Conservation (phyloP, 2,797 vertebrate genomes). For the Xerus rutilus region DNA sequence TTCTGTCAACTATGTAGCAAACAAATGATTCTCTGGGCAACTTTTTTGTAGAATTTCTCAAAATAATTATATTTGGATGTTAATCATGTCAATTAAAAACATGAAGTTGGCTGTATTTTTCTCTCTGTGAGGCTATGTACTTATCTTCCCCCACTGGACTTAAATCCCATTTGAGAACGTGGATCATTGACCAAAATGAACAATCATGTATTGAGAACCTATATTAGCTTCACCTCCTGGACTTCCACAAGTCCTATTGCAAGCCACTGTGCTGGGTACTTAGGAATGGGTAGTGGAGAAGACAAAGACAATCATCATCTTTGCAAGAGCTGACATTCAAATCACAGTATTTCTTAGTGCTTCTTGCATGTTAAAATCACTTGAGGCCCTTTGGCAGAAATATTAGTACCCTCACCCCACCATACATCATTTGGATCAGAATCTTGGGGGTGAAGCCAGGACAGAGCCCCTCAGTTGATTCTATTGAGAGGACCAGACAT, state of each 20-base stretch:
- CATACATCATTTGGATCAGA: background rate
- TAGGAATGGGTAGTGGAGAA: background rate
- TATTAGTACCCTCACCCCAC: background rate
- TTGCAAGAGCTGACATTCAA: background rate
- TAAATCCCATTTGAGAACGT: background rate
- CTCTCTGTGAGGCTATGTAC: background rate
- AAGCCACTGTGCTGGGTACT: background rate
- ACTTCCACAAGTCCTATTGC: background rate
- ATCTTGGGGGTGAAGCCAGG: background rate
- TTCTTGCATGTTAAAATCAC: background rate
- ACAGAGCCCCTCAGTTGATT: background rate
- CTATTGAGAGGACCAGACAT: background rate
- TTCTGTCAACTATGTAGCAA: constrained; percentile 26
- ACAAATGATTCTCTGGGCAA: constrained; percentile 16
- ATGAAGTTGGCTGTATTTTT: background rate
- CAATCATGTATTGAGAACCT: background rate
- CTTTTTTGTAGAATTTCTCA: background rate
- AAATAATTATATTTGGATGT: background rate
- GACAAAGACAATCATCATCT: background rate
- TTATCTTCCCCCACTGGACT: background rate
- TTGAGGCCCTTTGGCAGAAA: background rate
- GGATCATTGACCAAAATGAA: background rate
- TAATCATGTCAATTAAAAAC: background rate
- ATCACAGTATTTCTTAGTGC: background rate
- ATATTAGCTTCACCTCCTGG: background rate